Evolutionary conservation across 1,140 invertebrate genomes (phyloP).

Genomic region (Leptestheria dahalacensis): DNA sequence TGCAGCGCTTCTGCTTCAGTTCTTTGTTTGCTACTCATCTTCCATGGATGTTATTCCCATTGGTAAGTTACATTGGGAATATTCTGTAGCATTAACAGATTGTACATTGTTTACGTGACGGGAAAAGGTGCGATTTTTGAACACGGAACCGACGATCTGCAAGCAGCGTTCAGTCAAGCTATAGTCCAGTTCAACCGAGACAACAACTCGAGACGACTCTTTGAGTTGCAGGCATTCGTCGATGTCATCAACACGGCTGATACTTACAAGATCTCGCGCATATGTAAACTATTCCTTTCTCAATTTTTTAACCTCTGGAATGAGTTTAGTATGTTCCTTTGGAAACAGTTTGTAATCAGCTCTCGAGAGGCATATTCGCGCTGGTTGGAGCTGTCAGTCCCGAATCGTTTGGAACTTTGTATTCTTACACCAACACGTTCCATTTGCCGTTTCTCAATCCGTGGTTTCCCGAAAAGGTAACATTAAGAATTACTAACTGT

Average conservation of each 20-base stretch:
- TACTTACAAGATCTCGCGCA: slow-evolving; percentile 70
- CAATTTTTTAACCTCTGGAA: not conserved
- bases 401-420: slow-evolving; percentile 83
- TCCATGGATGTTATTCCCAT: not conserved
- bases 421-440: slow-evolving; percentile 89
- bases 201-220: slow-evolving; percentile 43
- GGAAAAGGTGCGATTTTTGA: slow-evolving; percentile 75
- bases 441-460: slow-evolving; percentile 90
- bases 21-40: no score
- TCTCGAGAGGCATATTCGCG: slow-evolving; percentile 73
- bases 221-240: slow-evolving; percentile 68
- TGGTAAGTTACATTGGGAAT: not conserved
- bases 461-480: slow-evolving; percentile 81
- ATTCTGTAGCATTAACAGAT: not conserved
- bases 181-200: slow-evolving; percentile 66
- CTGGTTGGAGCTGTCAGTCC: slow-evolving; percentile 81
- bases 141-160: slow-evolving; percentile 72
- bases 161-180: slow-evolving; percentile 72
- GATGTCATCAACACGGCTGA: slow-evolving; percentile 85
- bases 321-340: not conserved
- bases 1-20: not conserved
- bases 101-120: not conserved
- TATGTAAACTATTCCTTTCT: slow-evolving; percentile 52
- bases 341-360: slow-evolving; percentile 77
- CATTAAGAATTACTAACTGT: not conserved